Conservation (phyloP, 2,113 vertebrate genomes). For the Hydrochoerus hydrochaeris region DNA sequence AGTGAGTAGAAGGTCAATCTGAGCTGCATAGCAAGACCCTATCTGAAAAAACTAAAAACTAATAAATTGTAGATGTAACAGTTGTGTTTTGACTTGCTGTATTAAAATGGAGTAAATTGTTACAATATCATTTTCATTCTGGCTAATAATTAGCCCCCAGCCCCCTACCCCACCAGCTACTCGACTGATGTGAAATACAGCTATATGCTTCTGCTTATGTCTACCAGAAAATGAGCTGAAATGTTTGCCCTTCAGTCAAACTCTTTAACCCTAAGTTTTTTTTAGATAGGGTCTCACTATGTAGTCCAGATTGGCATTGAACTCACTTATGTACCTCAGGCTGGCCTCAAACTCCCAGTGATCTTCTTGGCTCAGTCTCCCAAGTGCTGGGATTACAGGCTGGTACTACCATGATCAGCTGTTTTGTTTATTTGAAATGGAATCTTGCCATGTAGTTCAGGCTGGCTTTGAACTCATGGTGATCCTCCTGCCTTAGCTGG, state of each 20-base stretch:
- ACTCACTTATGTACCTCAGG: background rate
- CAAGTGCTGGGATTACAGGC: background rate
- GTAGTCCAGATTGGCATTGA: background rate
- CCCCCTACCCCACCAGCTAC: too few species aligned
- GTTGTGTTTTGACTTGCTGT: background rate
- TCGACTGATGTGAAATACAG: background rate
- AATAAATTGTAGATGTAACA: background rate
- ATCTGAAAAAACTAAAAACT: too few species aligned
- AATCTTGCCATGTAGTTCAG: too few species aligned
- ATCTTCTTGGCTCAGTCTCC: background rate
- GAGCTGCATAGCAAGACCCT: background rate
- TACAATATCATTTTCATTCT: background rate
- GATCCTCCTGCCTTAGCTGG: too few species aligned
- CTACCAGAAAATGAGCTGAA: background rate
- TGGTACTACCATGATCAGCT: too few species aligned
- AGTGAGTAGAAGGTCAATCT: background rate
- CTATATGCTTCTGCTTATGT: background rate
- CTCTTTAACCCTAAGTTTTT: rapidly evolving
- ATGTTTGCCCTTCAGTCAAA: background rate
- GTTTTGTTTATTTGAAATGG: too few species aligned
- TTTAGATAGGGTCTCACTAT: background rate
- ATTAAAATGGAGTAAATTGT: background rate
- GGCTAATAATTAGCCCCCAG: too few species aligned
- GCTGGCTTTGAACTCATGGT: too few species aligned
- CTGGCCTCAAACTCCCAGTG: background rate